Base-by-base conservation (phyloP, 2,888 invertebrate species). In the Chrysina gloriosa region DNA sequence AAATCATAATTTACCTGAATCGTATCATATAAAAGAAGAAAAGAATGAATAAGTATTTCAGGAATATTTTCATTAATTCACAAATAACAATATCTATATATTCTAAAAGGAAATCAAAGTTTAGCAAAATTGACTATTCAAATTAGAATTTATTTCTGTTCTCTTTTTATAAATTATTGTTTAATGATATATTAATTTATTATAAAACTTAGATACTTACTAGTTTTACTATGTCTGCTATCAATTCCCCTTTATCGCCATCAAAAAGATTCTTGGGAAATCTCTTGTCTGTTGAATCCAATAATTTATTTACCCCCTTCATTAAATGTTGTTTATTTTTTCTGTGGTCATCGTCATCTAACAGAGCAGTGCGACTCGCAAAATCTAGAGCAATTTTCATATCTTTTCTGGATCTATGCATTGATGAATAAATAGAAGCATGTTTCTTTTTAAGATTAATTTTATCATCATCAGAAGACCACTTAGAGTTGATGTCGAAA, bases 401-500 rank as follows among this genome's bases (percentile, higher is more conserved):
- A 70, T 82, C 81, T 48, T 75, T 73, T 69, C 77, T 79, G 47
- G 73, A 70, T 50, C 71, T 75, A 56, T 77, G 77, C 45, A 75
- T 45, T 29, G 63, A 69, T 14, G 72, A 68, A 45, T 72, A 69
- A 68, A 19, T 65, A 47, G 63, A 69, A 52, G 42, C 61, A 48
- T 36, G 47, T 21, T 73, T 80, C 1, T 81, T 77, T 25, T 84
- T 83, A 69, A 67, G 65, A 16, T 71, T 74, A 3, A 63, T 70
- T 9, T 72, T 86, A 80, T 96, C 93, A 5, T 84, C 84, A 4
- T 89, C 85, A 36, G 89, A 89, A 16, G 96, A 84, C 96, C 97
- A 98, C 21, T 91, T 91, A 73, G 93, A 93, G 77, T 89, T 89
- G 31, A 91, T 87, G 77, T 90, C 89, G 81, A 95, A 98, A 82